Percentiles rank a stretch among this genome's conserved stretches.
phyloP scores from a whole-genome alignment of 2,797 vertebrate genomes.

The Gallirallus australis region DNA sequence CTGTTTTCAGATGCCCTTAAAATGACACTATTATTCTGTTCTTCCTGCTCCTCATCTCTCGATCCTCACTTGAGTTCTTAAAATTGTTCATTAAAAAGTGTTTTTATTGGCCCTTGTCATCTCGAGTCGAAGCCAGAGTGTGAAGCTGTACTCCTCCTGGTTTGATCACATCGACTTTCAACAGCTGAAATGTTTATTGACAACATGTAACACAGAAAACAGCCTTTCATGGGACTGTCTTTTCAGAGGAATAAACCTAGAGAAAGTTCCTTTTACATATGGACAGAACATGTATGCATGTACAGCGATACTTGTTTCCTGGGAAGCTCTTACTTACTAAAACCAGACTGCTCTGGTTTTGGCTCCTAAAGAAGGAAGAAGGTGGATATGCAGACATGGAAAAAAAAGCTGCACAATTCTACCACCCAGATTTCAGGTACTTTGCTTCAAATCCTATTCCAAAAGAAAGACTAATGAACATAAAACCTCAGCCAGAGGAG shows the following conservation, averaged over 20 bases:
- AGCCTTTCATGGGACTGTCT: neutral
- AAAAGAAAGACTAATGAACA: neutral
- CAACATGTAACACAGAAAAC: neutral
- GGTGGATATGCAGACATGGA: neutral
- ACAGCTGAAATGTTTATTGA: neutral
- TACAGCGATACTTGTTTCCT: neutral
- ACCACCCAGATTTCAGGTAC: neutral
- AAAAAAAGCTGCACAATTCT: neutral
- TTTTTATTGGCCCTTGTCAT: neutral
- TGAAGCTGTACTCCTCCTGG: neutral
- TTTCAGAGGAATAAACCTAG: neutral
- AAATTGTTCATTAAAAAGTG: neutral
- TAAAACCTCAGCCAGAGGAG: neutral
- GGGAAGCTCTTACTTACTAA: neutral
- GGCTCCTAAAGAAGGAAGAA: neutral
- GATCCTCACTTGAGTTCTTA: neutral
- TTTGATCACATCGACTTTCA: neutral
- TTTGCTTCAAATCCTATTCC: neutral
- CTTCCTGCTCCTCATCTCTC: neutral
- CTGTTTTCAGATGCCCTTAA: constrained; percentile 2
- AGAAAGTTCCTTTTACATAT: neutral
- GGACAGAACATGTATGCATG: neutral
- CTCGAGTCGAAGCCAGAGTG: neutral
- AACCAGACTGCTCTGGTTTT: neutral
- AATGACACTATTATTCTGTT: neutral